phyloP scores from a whole-genome alignment of 1,140 invertebrate genomes.

The Macrobrachium rosenbergii region DNA sequence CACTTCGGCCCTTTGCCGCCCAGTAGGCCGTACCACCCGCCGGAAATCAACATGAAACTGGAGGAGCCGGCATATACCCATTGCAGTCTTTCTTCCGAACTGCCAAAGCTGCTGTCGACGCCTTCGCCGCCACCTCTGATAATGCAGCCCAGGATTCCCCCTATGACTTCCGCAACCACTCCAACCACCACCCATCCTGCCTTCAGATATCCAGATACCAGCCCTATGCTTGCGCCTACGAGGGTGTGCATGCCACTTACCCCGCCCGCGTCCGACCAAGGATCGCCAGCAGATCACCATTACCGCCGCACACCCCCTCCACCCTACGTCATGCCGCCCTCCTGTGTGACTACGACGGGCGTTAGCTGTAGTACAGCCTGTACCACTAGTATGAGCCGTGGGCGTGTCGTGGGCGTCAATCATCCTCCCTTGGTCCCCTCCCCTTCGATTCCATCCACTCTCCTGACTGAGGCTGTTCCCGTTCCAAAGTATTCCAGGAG shows the following conservation, averaged over 20 bases:
- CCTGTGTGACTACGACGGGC: slow-evolving; percentile 77
- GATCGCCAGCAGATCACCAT: slow-evolving; percentile 68
- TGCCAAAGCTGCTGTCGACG: slow-evolving; percentile 71
- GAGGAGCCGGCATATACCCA: slow-evolving; percentile 23
- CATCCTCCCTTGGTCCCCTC: slow-evolving; percentile 63
- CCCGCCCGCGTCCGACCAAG: slow-evolving; percentile 85
- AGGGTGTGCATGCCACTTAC: slow-evolving; percentile 82
- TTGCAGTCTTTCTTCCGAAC: slow-evolving; percentile 65
- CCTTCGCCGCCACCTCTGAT: slow-evolving; percentile 71
- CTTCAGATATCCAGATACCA: slow-evolving; percentile 70
- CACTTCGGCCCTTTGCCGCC: background rate
- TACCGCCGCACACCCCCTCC: slow-evolving; percentile 67
- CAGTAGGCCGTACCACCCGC: background rate
- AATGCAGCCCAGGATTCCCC: slow-evolving; percentile 66
- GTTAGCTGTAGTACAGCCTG: slow-evolving; percentile 70
- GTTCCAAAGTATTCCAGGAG: slow-evolving; percentile 85
- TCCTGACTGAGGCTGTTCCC: slow-evolving; percentile 56
- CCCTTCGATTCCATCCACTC: slow-evolving; percentile 66
- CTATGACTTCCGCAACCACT: slow-evolving; percentile 44
- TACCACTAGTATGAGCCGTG: slow-evolving; percentile 66
- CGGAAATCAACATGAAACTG: slow-evolving; percentile 11
- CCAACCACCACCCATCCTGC: slow-evolving; percentile 65
- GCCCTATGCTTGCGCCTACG: slow-evolving; percentile 73
- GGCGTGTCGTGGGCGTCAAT: background rate
- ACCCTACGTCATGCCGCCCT: slow-evolving; percentile 69